A percentile compares a stretch with the other conserved stretches of the same genome.
These are phyloP conservation scores for Tautogolabrus adspersus DNA, from an alignment of 2,113 vertebrate species.

Conservation along the genomic window DNA sequence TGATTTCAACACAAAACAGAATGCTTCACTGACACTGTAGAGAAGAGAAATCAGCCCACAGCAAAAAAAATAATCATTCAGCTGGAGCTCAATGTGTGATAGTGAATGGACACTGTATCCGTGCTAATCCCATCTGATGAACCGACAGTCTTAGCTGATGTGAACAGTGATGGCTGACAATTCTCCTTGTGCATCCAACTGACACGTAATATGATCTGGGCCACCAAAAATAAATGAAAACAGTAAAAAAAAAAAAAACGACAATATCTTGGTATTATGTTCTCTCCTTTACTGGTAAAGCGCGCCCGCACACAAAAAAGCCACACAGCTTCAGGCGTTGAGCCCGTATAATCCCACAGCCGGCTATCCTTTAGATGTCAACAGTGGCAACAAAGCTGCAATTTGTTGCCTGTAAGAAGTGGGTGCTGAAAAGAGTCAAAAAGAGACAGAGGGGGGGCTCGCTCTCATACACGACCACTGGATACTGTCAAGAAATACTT, in stretches of 20 bases:
- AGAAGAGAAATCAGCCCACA: slow-evolving; percentile 6
- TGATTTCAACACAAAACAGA: slow-evolving; percentile 34
- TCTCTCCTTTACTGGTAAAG: slow-evolving; percentile 23
- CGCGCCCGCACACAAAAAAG: slow-evolving; percentile 14
- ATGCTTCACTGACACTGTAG: slow-evolving; percentile 13
- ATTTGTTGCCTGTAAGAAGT: slow-evolving; percentile 47
- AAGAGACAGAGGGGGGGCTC: background rate
- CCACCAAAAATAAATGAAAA: background rate
- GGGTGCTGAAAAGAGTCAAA: slow-evolving; percentile 2
- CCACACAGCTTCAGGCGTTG: slow-evolving; percentile 16
- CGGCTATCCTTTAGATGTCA: slow-evolving; percentile 57
- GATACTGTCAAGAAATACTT: slow-evolving; percentile 14
- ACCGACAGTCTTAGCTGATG: background rate
- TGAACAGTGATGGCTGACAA: background rate
- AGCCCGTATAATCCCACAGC: slow-evolving; percentile 51
- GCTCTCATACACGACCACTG: background rate
- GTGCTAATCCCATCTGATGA: slow-evolving; percentile 34
- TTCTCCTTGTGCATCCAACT: slow-evolving; percentile 5
- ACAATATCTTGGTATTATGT: slow-evolving; percentile 21
- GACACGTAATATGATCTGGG: background rate
- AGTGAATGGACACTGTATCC: slow-evolving; percentile 9
- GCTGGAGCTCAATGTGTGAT: slow-evolving; percentile 17
- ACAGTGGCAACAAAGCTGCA: slow-evolving; percentile 49
- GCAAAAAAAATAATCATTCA: background rate
- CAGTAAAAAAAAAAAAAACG: background rate